A percentile compares a stretch with the other conserved stretches of the same genome.
phyloP scores from a whole-genome alignment of 2,888 invertebrate genomes.

The Drosophila hamatofila region DNA sequence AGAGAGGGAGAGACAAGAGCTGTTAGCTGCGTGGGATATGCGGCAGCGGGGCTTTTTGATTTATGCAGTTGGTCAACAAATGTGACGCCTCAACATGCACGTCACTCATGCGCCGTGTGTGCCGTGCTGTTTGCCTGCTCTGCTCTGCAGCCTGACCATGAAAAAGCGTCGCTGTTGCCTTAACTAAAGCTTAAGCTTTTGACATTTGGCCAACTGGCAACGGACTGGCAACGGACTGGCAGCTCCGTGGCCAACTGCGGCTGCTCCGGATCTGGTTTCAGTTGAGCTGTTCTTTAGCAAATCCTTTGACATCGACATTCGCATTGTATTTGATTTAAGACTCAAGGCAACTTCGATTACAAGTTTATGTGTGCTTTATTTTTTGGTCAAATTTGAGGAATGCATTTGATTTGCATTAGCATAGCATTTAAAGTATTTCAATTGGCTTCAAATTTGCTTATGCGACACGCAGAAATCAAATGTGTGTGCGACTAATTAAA shows the following conservation, averaged over 20 bases:
- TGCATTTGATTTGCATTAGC: constrained; percentile 37
- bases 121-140: constrained; percentile 26
- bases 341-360: constrained; percentile 28
- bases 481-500: constrained; percentile 71
- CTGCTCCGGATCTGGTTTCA: constrained; percentile 37
- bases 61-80: constrained; percentile 72
- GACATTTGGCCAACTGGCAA: constrained; percentile 68
- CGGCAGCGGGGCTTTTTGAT: constrained; percentile 58
- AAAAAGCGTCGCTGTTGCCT: constrained; percentile 40
- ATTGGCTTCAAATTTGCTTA: constrained; percentile 8
- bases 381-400: constrained; percentile 26
- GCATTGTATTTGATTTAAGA: constrained; percentile 6
- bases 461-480: constrained; percentile 25
- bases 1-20: neutral
- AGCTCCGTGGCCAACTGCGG: no score
- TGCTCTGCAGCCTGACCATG: constrained; percentile 75
- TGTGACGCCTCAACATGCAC: constrained; percentile 81
- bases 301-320: constrained; percentile 78
- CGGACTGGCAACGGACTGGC: no score
- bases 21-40: constrained; percentile 54
- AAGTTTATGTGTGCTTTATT: neutral
- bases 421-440: constrained; percentile 12
- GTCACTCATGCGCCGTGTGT: constrained; percentile 74
- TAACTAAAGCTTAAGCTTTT: constrained; percentile 66
- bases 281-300: constrained; percentile 43